These are phyloP conservation scores for Nymphicus hollandicus DNA, from an alignment of 2,113 vertebrate genomes.

Conservation along the genomic window DNA sequence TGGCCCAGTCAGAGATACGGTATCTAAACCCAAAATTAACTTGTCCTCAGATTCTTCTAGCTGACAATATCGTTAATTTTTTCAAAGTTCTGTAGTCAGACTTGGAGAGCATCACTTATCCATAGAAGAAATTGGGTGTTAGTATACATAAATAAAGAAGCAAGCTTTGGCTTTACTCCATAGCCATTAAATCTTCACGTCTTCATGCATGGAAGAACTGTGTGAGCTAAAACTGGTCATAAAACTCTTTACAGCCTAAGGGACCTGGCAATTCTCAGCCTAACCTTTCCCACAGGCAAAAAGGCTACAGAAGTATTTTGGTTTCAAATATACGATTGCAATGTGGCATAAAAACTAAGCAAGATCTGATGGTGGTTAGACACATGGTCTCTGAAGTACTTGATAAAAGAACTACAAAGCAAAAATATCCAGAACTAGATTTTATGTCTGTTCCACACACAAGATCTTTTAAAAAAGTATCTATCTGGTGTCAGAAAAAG, in stretches of 20 bases:
- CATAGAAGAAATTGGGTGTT: background rate
- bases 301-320: slow-evolving; percentile 4
- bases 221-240: slow-evolving; percentile 12
- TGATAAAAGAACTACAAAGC: background rate
- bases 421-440: background rate
- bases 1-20: background rate
- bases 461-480: background rate
- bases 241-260: slow-evolving; percentile 51
- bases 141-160: background rate
- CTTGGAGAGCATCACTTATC: background rate
- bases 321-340: slow-evolving; percentile 16
- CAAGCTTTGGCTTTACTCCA: slow-evolving; percentile 40
- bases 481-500: background rate
- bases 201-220: slow-evolving; percentile 7
- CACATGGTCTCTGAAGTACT: background rate
- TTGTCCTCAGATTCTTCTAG: background rate
- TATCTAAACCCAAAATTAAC: background rate
- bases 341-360: background rate
- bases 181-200: background rate
- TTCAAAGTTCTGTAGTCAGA: background rate
- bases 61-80: background rate
- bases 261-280: slow-evolving; percentile 35
- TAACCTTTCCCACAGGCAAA: slow-evolving; percentile 38
- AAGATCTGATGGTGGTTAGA: background rate
- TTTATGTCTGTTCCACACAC: background rate